Percentiles rank a stretch among this genome's conserved stretches.
Conservation (phyloP, 35 echinoderm and acorn worm genomes). For the Anneissia japonica region DNA sequence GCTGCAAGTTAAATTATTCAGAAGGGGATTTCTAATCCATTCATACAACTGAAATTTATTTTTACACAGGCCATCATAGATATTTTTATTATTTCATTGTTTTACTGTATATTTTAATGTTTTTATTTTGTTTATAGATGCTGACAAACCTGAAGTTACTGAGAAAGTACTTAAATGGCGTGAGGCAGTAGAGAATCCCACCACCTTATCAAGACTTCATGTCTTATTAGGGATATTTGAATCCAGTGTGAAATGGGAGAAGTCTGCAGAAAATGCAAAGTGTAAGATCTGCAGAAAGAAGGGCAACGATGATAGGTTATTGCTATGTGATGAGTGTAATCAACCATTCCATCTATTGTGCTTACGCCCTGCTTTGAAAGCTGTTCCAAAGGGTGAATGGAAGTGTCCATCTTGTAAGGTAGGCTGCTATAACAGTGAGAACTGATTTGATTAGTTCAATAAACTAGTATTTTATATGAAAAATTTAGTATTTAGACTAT, state of each 20-base stretch:
- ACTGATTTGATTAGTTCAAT: not conserved
- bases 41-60: no score
- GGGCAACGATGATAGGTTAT: conserved; percentile 47
- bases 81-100: no score
- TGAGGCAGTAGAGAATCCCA: conserved; percentile 39
- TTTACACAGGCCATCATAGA: no score
- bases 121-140: conserved; percentile 25
- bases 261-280: conserved; percentile 82
- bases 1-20: no score
- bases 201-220: conserved; percentile 67
- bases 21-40: no score
- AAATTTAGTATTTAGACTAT: not conserved
- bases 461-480: not conserved
- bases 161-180: conserved; percentile 63
- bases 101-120: not conserved
- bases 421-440: conserved; percentile 18
- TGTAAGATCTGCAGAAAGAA: conserved; percentile 97
- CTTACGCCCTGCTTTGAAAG: conserved; percentile 52
- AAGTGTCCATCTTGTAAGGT: conserved; percentile 95
- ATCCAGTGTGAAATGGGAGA: conserved; percentile 91
- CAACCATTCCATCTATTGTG: conserved; percentile 90
- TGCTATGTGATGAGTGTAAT: conserved; percentile 91
- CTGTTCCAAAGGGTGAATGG: conserved; percentile 63
- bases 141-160: not conserved
- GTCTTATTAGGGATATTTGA: conserved; percentile 76